Base-by-base conservation (phyloP, 2,113 vertebrate genomes). In the Carettochelys insculpta region DNA sequence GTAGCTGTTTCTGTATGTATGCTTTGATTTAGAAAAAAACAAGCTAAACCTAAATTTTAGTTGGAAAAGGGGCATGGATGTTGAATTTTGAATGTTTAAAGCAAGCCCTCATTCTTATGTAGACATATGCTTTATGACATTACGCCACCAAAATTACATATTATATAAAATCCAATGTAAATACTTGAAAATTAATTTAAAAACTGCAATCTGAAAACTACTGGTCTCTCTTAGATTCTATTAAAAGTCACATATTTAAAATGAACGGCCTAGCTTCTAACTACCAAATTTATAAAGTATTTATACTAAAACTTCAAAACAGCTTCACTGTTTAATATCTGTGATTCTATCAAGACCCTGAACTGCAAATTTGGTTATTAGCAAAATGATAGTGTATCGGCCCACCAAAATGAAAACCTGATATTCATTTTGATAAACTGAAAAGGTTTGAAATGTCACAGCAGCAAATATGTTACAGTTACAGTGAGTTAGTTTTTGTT, bases 321-420 rank as follows among this genome's bases (percentile, higher is more conserved):
- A 98, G 98, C 97, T 98, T 98, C 93, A 98, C 97, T 97, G 97
- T 98, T 98, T 96, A 95, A 96, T 95, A 98, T 97, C 14, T 97
- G 97, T 98, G 97, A 97, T 97, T 98, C 96, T 98, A 98, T 97
- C 96, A 98, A 98, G 97, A 99, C 98, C 99, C 98, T 99, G 98
- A 99, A 98, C 98, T 98, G 98, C 98, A 98, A 98, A 98, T 98
- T 99, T 99, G 99, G 98, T 99, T 99, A 98, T 98, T 98, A 99
- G 98, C 98, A 98, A 98, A 98, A 96, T 97, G 97, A 98, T 97
- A 98, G 98, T 98, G 97, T 97, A 97, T 98, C 83, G 94, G 84
- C 93, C 94, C 96, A 96, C 95, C 96, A 97, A 97, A 98, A 97
- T 97, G 95, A 97, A 97, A 80, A 85, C 96, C 95, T 95, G 97